Evolutionary conservation across 1,140 invertebrate genomes (phyloP).

Genomic region (Pararge aegeria): DNA sequence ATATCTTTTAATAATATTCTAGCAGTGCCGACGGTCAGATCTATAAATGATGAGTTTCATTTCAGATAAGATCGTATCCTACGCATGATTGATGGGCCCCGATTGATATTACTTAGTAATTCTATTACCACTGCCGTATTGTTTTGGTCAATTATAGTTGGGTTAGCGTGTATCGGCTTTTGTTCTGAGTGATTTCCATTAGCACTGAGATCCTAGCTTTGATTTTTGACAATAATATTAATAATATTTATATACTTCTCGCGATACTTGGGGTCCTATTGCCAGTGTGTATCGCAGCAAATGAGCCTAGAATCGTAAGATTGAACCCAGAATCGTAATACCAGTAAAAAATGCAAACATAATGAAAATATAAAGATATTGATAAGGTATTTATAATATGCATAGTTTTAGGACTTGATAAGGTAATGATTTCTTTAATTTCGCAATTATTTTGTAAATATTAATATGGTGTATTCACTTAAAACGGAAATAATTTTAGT

Average conservation of each 20-base stretch:
- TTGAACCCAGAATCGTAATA: no score
- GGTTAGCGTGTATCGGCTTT: conserved; percentile 15
- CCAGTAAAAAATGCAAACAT: no score
- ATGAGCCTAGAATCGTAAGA: no score
- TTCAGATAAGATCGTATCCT: conserved; percentile 74
- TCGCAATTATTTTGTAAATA: no score
- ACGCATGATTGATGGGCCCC: conserved; percentile 68
- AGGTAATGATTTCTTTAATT: no score
- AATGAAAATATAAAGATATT: no score
- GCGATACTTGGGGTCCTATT: no score
- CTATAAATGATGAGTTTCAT: conserved; percentile 78
- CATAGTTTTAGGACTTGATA: no score
- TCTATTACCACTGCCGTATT: conserved; percentile 67
- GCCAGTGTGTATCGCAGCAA: no score
- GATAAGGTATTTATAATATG: no score
- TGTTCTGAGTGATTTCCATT: conserved; percentile 1
- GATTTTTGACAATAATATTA: background rate
- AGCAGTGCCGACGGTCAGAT: conserved; percentile 58
- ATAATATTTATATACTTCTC: background rate
- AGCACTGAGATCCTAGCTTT: background rate
- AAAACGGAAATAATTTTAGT: no score
- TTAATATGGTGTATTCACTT: no score
- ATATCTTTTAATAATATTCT: conserved; percentile 77
- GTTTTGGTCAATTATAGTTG: conserved; percentile 64
- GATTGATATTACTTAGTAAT: conserved; percentile 66